phyloP scores from a whole-genome alignment of 2,888 invertebrate genomes.

The Pyrocoelia pectoralis region DNA sequence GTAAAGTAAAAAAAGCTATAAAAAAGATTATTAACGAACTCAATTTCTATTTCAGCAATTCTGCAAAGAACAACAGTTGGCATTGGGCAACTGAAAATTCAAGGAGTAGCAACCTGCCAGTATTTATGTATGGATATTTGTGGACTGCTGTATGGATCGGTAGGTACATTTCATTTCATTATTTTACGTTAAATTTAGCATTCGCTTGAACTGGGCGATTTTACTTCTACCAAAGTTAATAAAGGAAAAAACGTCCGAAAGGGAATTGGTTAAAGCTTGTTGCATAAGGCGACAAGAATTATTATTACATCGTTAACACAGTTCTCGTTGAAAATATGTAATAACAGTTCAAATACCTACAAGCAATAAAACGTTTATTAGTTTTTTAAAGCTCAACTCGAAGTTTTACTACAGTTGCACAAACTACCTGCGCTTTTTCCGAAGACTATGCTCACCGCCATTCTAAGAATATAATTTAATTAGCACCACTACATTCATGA shows the following conservation, averaged over 20 bases:
- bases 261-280: too few species aligned
- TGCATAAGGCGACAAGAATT: background rate
- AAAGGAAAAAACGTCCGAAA: background rate
- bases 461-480: background rate
- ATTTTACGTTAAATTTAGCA: constrained; percentile 10
- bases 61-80: constrained; percentile 74
- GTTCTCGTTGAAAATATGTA: constrained; percentile 1
- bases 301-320: constrained; percentile 2
- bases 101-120: constrained; percentile 86
- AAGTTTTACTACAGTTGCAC: background rate
- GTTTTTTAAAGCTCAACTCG: constrained; percentile 1
- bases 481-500: background rate
- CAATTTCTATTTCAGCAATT: constrained; percentile 68
- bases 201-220: background rate
- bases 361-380: constrained; percentile 11
- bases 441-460: background rate
- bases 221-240: background rate
- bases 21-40: constrained; percentile 3
- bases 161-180: constrained; percentile 64
- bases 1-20: background rate
- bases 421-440: background rate
- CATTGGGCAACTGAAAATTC: constrained; percentile 86
- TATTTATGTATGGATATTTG: constrained; percentile 91
- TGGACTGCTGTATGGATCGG: constrained; percentile 87
- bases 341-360: constrained; percentile 10